Evolutionary conservation across 2,797 vertebrate species (phyloP), one percentile per base, ranked within the genome.

Genomic region (Peromyscus nudipes): DNA sequence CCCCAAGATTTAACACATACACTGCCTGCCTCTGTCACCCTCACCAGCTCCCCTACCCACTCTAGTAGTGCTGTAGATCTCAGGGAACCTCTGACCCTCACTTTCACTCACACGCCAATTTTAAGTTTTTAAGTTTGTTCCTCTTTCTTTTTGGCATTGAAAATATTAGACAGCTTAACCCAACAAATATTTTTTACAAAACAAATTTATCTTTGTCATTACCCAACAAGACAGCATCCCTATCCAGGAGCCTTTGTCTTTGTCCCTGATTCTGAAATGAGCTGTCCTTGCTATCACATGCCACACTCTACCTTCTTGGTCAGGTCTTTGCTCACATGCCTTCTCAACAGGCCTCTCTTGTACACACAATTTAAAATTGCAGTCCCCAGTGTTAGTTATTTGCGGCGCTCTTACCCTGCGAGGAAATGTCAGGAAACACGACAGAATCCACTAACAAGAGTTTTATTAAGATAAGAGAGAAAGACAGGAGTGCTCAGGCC

Each of bases 31-130:
- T 91, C n/a, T 40, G 16, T 14, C 4, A 2, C 64, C 29, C 14
- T 27, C 1, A 8, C n/a, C 19, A 21, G 21, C 52, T 43, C 40
- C 27, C 11, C 29, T 1, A 1, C 3, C 2, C 3, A 40, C 29
- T 8, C 34, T 40, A 6, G 71, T 16, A 14, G 9, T 2, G 0
- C 16, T 10, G 16, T 4, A 7, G n/a, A 0, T 69, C 49, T 52
- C 29, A 4, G 43, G 29, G 11, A 82, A 71, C 73, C 73, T 0
- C 65, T n/a, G 8, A 67, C 27, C 27, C 64, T 49, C 75, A 75
- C 34, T 94, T 77, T 29, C 57, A 65, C 31, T n/a, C 23, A 79
- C 34, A 92, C 6, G 75, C 55, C 31, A 43, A 76, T 55, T 79
- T 62, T 40, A 93, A 34, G 29, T 11, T 85, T 85, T 49, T n/a